These are phyloP conservation scores for Megalops atlanticus DNA, from an alignment of 2,113 vertebrate genomes.

Conservation along the genomic window DNA sequence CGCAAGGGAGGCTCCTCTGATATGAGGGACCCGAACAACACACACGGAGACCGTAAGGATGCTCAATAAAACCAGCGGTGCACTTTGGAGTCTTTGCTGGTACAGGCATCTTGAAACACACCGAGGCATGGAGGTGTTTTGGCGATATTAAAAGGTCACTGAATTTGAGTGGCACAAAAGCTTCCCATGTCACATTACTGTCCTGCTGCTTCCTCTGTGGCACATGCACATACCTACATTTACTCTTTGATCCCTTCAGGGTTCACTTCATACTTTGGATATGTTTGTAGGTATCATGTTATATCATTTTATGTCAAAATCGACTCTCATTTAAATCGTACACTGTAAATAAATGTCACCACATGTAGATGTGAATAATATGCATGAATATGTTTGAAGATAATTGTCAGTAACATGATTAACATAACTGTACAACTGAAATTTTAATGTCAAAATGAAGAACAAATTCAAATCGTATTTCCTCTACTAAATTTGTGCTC, in stretches of 20 bases:
- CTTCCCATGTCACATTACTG: background rate
- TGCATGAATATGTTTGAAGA: background rate
- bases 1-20: too few species aligned
- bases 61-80: too few species aligned
- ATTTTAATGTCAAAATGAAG: background rate
- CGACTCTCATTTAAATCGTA: background rate
- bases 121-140: background rate
- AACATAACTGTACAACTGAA: background rate
- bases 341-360: background rate
- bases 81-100: conserved; percentile 6
- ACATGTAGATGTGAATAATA: too few species aligned
- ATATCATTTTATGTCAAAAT: background rate
- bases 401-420: background rate
- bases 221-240: background rate
- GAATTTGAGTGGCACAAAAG: background rate
- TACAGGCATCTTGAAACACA: background rate
- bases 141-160: background rate
- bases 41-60: too few species aligned
- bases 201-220: background rate
- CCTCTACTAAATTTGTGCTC: background rate
- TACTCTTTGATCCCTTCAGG: background rate
- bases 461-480: background rate
- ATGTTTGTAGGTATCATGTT: background rate
- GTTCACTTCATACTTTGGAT: background rate
- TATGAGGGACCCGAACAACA: too few species aligned